A percentile compares a stretch with the other conserved stretches of the same genome.
Conservation (phyloP, 2,797 vertebrate species). For the Notoglanidium macrostoma region DNA sequence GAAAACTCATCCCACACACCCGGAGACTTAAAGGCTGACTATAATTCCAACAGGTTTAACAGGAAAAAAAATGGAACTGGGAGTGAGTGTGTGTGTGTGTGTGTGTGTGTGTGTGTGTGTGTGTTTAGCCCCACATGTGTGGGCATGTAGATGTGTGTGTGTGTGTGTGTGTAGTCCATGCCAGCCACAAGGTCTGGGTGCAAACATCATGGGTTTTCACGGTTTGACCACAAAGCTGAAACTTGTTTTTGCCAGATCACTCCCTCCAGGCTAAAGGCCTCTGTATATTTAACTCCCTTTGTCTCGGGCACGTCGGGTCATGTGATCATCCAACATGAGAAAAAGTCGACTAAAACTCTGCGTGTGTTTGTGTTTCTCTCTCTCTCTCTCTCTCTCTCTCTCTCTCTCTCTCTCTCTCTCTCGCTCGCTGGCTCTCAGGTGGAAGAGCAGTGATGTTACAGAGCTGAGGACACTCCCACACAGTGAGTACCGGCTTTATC, state of each 20-base stretch:
- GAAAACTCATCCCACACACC: conserved; percentile 74
- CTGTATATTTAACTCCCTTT: conserved; percentile 21
- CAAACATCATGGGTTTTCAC: conserved; percentile 42
- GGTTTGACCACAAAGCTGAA: conserved; percentile 35
- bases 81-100: conserved; percentile 68
- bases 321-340: conserved; percentile 27
- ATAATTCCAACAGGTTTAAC: conserved; percentile 82
- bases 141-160: conserved; percentile 50
- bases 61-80: conserved; percentile 70
- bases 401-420: neutral
- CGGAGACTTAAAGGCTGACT: conserved; percentile 75
- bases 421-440: conserved; percentile 52
- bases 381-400: conserved; percentile 50
- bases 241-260: conserved; percentile 40
- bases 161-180: conserved; percentile 32
- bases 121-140: conserved; percentile 54
- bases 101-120: conserved; percentile 51
- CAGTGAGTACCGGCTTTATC: conserved; percentile 68
- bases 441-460: conserved; percentile 75
- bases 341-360: neutral
- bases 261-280: conserved; percentile 28
- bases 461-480: conserved; percentile 75
- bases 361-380: conserved; percentile 15
- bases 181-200: conserved; percentile 49
- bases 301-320: neutral